A percentile compares a stretch with the other conserved stretches of the same genome.
phyloP scores from a whole-genome alignment of 2,888 invertebrate genomes.

The Stenurella melanura region DNA sequence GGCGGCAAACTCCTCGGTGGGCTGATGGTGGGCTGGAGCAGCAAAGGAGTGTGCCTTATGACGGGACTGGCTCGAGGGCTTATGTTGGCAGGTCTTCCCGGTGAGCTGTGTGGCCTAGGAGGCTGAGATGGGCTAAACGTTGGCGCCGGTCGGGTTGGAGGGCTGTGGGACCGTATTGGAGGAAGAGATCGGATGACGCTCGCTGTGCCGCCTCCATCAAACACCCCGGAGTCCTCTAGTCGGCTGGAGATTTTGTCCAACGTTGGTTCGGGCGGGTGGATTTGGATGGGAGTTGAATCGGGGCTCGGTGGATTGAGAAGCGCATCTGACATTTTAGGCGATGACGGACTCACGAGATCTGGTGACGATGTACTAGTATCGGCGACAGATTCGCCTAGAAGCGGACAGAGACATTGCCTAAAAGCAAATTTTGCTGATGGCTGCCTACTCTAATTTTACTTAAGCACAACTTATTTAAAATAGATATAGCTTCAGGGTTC shows the following conservation, averaged over 20 bases:
- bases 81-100: constrained; percentile 69
- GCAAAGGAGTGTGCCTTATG: constrained; percentile 68
- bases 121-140: constrained; percentile 69
- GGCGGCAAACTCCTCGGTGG: constrained; percentile 55
- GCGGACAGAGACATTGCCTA: constrained; percentile 74
- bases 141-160: constrained; percentile 68
- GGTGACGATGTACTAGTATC: constrained; percentile 95
- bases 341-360: constrained; percentile 88
- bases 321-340: constrained; percentile 85
- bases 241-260: constrained; percentile 73
- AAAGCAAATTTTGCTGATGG: constrained; percentile 70
- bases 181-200: constrained; percentile 69
- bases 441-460: constrained; percentile 67
- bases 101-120: constrained; percentile 72
- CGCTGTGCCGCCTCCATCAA: constrained; percentile 73
- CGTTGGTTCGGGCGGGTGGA: constrained; percentile 72
- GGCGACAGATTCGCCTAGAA: constrained; percentile 91
- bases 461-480: constrained; percentile 46
- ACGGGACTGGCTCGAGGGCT: constrained; percentile 71
- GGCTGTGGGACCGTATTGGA: constrained; percentile 69
- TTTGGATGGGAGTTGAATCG: constrained; percentile 76
- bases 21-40: constrained; percentile 67
- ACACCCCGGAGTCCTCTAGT: constrained; percentile 75
- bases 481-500: constrained; percentile 31
- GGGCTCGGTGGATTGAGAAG: constrained; percentile 75